Evolutionary conservation across 2,888 invertebrate species (phyloP).

Genomic region (Arctia plantaginis): DNA sequence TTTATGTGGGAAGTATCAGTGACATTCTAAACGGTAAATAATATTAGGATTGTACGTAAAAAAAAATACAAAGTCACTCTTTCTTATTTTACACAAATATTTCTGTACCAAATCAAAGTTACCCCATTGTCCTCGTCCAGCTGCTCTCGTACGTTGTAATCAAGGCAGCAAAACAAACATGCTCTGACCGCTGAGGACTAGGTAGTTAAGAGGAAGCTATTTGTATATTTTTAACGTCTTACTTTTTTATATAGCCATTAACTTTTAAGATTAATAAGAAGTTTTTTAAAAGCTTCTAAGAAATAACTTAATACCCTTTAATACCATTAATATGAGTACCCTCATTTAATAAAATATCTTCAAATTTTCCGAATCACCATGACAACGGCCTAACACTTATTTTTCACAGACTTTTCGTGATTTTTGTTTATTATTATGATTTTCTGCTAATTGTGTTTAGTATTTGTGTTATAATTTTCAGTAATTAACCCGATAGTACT

Average conservation of each 20-base stretch:
- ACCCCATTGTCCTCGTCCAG: constrained; percentile 56
- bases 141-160: constrained; percentile 65
- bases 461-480: too few relatives aligned
- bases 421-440: too few relatives aligned
- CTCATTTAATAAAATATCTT: too few relatives aligned
- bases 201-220: constrained; percentile 53
- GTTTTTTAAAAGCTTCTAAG: background rate
- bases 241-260: background rate
- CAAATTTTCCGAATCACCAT: too few relatives aligned
- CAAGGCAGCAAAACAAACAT: constrained; percentile 70
- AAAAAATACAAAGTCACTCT: background rate
- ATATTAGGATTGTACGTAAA: too few relatives aligned
- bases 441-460: too few relatives aligned
- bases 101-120: constrained; percentile 4
- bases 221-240: constrained; percentile 6
- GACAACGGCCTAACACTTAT: too few relatives aligned
- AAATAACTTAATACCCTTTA: background rate
- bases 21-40: too few relatives aligned
- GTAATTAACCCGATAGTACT: too few relatives aligned
- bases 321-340: background rate
- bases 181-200: constrained; percentile 58
- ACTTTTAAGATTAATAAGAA: background rate
- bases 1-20: background rate
- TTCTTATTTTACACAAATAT: background rate
- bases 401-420: too few relatives aligned